Evolutionary conservation across 2,113 vertebrate genomes (phyloP), one percentile per base, ranked within the genome.

Genomic region (Pandion haliaetus): DNA sequence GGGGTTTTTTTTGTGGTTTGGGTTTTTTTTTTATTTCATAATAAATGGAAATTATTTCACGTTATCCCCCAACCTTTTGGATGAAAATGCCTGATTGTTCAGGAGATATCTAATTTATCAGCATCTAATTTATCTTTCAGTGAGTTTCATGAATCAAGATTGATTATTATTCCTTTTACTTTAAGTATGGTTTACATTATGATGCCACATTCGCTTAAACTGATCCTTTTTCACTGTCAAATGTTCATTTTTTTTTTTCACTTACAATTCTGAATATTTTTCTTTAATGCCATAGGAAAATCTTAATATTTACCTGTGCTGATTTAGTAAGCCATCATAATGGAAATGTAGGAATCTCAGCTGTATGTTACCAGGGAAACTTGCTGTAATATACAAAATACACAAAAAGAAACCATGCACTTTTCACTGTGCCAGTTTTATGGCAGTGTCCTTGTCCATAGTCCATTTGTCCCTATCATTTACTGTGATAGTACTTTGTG

Each of bases 41-140:
- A 71, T 74, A 84, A 88, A 49, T 44, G 9, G 44, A 66, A 93
- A 80, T 4, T 74, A 52, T 80, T 85, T 91, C n/a, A 28, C 34
- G 21, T 67, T 61, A 54, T 86, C 26, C 59, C 12, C 13, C 32
- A 29, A 1, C 0, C 0, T 66, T 83, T 81, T 71, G 12, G 29
- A 49, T 77, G 13, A 85, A 77, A 88, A 70, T n/a, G 71, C 23
- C 14, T 66, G 38, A 38, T 83, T 81, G 10, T 88, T 83, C 45
- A 67, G 29, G 50, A 72, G 34, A 21, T 47, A 59, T 0, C 12
- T 74, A 28, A 55, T 88, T 78, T 92, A 44, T 42, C 10, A 94
- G 5, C 25, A 36, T 66, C 28, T 81, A 17, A 61, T 88, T 59
- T 78, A 36, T 63, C 73, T 94, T 88, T 77, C 19, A 15, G 16